Evolutionary conservation across 2,888 invertebrate species (phyloP), one percentile per base, ranked within the genome.

Genomic region (Diaperis boleti): DNA sequence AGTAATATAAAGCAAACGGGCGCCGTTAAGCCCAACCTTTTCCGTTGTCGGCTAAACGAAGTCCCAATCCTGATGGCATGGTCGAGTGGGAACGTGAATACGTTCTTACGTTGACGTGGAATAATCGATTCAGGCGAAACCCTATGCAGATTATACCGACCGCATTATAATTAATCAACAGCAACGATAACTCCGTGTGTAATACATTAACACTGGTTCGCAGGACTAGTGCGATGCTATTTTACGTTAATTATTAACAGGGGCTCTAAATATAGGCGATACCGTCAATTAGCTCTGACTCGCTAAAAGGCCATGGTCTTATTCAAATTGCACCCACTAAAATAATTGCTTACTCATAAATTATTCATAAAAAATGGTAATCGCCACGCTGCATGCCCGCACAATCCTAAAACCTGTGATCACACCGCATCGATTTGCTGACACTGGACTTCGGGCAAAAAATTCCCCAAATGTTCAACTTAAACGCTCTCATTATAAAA

Each of bases 101-200:
- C 66, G 63, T 64, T 68, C 63, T 68, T 50, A 68, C 65, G 61
- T 61, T 68, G 68, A 68, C 66, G 64, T 68, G 68, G 62, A 68
- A 64, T 67, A 68, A 68, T 68, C 68, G 68, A 68, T 68, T 68
- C 55, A 54, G 57, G 49, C 63, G 63, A 66, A 65, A 62, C 66
- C 66, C 65, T 65, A 66, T 66, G 68, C 66, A 68, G 66, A 68
- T 68, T 68, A 68, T 67, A 35, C 68, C 64, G 62, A 61, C 64
- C 69, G 65, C 67, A 69, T 64, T 69, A 69, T 69, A 69, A 69
- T 69, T 69, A 67, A 69, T 69, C 69, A 67, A 61, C 60, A 49
- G 60, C 62, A 66, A 64, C 62, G 54, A 57, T 62, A 62, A 62
- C 50, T 62, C 14, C n/a, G 42, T 61, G 18, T 55, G 50, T 55